These are phyloP conservation scores for Periophthalmus modestus DNA, from an alignment of 2,113 vertebrate genomes.

Conservation along the genomic window DNA sequence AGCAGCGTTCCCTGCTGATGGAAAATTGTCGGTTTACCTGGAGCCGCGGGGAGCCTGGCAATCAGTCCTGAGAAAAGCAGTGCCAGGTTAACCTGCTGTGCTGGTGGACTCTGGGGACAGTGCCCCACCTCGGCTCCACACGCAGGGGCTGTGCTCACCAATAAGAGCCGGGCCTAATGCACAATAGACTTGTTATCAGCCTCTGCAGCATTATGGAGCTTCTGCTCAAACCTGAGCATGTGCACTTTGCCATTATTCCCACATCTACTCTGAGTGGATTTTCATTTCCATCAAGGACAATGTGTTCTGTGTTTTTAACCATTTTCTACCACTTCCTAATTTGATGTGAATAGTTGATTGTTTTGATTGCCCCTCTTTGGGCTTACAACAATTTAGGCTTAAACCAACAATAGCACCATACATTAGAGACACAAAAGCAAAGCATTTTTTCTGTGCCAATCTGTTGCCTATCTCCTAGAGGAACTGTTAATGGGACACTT, in stretches of 20 bases:
- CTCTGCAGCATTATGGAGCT: slow-evolving; percentile 74
- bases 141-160: slow-evolving; percentile 84
- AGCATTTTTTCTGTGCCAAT: slow-evolving; percentile 51
- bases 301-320: slow-evolving; percentile 9
- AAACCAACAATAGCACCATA: slow-evolving; percentile 39
- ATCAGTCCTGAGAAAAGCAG: slow-evolving; percentile 90
- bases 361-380: slow-evolving; percentile 36
- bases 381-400: slow-evolving; percentile 20
- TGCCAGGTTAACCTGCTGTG: slow-evolving; percentile 91
- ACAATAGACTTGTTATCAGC: slow-evolving; percentile 83
- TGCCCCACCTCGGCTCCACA: slow-evolving; percentile 83
- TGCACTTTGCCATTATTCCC: slow-evolving; percentile 45
- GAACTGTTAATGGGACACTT: slow-evolving; percentile 64
- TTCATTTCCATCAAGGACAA: slow-evolving; percentile 12
- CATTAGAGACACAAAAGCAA: slow-evolving; percentile 60
- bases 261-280: slow-evolving; percentile 21
- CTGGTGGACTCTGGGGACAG: slow-evolving; percentile 85
- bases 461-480: slow-evolving; percentile 44
- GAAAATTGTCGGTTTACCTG: slow-evolving; percentile 91
- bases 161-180: slow-evolving; percentile 75
- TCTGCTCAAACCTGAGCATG: slow-evolving; percentile 41
- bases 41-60: slow-evolving; percentile 84
- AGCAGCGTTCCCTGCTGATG: slow-evolving; percentile 87
- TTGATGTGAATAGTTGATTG: slow-evolving; percentile 29
- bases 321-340: slow-evolving; percentile 29